A percentile compares a stretch with the other conserved stretches of the same genome.
These are phyloP conservation scores for Heliangelus exortis DNA, from an alignment of 2,797 vertebrate species.

Conservation along the genomic window DNA sequence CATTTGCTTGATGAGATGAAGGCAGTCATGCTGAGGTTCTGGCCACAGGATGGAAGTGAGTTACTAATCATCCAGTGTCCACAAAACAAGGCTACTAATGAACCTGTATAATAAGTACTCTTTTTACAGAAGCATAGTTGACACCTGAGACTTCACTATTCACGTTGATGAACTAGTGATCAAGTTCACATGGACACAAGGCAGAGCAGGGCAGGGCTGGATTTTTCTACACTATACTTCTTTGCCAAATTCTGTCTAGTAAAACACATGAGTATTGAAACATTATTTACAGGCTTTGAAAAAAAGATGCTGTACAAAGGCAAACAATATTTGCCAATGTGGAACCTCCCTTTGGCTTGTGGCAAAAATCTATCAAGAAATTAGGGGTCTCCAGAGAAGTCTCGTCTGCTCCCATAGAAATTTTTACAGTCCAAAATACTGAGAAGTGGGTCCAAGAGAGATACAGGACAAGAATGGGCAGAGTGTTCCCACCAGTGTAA, in stretches of 20 bases:
- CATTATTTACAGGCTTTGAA: neutral
- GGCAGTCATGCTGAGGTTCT: neutral
- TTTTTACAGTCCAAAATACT: neutral
- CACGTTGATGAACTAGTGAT: neutral
- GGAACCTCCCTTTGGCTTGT: neutral
- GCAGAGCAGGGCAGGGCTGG: neutral
- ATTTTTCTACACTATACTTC: neutral
- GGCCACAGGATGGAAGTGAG: neutral
- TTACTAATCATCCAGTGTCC: neutral
- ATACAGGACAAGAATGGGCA: neutral
- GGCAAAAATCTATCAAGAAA: neutral
- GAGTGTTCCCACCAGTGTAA: neutral
- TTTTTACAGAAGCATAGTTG: neutral
- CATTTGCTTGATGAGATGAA: neutral
- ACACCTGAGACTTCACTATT: neutral
- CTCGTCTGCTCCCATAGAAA: neutral
- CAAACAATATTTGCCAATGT: neutral
- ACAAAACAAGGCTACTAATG: constrained; percentile 26
- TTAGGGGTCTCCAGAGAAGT: neutral
- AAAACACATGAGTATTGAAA: neutral
- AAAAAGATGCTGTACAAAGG: neutral
- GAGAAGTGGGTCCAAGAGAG: neutral
- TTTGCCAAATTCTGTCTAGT: neutral
- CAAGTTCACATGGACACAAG: neutral
- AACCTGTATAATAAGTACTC: neutral